phyloP scores from a whole-genome alignment of 2,797 vertebrate species.

The Aphelocoma californica region DNA sequence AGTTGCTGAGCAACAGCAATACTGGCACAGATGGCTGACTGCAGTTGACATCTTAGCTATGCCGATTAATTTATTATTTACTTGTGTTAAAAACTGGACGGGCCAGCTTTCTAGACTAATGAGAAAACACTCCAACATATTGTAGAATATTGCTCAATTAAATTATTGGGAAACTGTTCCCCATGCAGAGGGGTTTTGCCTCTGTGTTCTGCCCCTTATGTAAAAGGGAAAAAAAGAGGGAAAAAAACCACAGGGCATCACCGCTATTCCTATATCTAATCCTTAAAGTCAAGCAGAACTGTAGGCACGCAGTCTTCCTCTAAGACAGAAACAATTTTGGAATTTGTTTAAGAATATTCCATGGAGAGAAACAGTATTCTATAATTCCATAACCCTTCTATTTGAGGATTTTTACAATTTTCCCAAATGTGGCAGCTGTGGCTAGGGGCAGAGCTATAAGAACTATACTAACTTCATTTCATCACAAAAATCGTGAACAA shows the following conservation, averaged over 20 bases:
- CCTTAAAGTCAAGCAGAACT: not conserved
- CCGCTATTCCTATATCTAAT: not conserved
- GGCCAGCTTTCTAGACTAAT: not conserved
- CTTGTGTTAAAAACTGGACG: conserved; percentile 55
- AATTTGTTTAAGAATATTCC: conserved; percentile 15
- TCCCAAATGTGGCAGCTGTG: not conserved
- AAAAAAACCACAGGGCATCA: not conserved
- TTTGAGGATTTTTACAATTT: not conserved
- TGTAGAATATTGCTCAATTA: not conserved
- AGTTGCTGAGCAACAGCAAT: conserved; percentile 72
- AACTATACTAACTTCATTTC: not conserved
- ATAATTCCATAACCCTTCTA: not conserved
- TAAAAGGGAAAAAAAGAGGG: not conserved
- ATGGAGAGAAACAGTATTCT: not conserved
- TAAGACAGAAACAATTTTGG: not conserved
- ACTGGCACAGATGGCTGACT: conserved; percentile 60
- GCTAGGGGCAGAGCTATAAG: not conserved
- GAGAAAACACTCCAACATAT: not conserved
- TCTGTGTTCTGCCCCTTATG: not conserved
- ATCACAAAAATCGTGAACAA: not conserved
- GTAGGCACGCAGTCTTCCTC: not conserved
- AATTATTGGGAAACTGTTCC: not conserved
- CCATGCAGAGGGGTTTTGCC: not conserved
- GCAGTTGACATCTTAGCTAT: conserved; percentile 71
- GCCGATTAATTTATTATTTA: conserved; percentile 75